Evolutionary conservation across 2,797 vertebrate genomes (phyloP).

Genomic region (Lithobates pipiens): DNA sequence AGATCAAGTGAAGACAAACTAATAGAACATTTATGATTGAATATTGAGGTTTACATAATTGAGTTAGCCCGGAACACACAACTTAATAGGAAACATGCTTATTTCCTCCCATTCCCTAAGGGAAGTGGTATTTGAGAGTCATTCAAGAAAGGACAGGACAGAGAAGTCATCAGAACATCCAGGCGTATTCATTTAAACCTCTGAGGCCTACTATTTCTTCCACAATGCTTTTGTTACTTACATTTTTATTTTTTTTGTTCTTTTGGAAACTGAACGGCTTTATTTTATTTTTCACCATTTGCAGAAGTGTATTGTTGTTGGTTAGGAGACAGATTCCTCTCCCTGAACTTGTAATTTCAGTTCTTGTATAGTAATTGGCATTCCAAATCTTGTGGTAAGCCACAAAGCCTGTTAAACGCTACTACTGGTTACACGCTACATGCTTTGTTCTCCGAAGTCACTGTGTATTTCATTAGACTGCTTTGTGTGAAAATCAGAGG

Average conservation of each 20-base stretch:
- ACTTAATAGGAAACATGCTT: slow-evolving; percentile 48
- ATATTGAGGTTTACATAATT: slow-evolving; percentile 41
- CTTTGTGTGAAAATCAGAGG: background rate
- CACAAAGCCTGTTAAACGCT: slow-evolving; percentile 69
- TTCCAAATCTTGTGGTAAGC: slow-evolving; percentile 72
- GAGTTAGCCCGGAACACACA: slow-evolving; percentile 40
- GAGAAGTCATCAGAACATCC: background rate
- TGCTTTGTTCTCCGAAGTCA: slow-evolving; percentile 64
- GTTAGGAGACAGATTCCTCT: slow-evolving; percentile 67
- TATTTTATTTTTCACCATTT: slow-evolving; percentile 45
- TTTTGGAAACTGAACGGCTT: background rate
- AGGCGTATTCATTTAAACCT: background rate
- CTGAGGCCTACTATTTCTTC: slow-evolving; percentile 1
- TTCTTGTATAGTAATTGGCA: slow-evolving; percentile 70
- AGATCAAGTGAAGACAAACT: slow-evolving; percentile 1
- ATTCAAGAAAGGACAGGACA: slow-evolving; percentile 4
- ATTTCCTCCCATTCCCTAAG: slow-evolving; percentile 35
- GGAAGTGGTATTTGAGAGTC: slow-evolving; percentile 3
- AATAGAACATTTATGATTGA: slow-evolving; percentile 14
- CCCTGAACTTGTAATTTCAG: slow-evolving; percentile 68
- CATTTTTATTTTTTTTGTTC: background rate
- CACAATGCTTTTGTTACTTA: background rate
- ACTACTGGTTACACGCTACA: slow-evolving; percentile 65
- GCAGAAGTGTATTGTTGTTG: slow-evolving; percentile 60
- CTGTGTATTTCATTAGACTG: slow-evolving; percentile 15